These are phyloP conservation scores for Eupeodes corollae DNA, from an alignment of 1,140 invertebrate genomes.

Conservation along the genomic window DNA sequence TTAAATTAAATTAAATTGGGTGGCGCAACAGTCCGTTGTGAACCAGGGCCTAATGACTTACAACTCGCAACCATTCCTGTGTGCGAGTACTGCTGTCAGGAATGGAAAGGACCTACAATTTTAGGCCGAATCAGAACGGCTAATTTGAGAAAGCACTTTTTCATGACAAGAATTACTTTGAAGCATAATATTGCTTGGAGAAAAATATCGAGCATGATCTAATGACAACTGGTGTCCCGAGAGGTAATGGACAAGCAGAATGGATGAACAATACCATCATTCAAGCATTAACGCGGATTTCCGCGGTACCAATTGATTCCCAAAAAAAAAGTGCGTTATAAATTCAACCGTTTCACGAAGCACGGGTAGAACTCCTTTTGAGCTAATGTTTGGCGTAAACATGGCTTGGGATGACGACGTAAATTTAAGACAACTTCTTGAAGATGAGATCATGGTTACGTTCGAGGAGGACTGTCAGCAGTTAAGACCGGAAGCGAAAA, in stretches of 20 bases:
- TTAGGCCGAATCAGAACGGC: no score
- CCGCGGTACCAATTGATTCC: conserved; percentile 25
- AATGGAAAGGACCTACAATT: no score
- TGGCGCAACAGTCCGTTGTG: no score
- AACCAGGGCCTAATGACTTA: no score
- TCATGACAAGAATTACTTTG: background rate
- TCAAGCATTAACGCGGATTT: conserved; percentile 22
- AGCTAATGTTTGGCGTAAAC: conserved; percentile 22
- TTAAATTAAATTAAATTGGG: background rate
- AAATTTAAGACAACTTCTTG: conserved; percentile 13
- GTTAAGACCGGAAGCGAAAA: conserved; percentile 10
- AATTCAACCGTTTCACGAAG: conserved; percentile 28
- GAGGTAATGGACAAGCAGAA: conserved; percentile 28
- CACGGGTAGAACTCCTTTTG: conserved; percentile 25
- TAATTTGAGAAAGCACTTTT: no score
- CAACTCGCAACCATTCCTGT: no score
- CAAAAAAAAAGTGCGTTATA: conserved; percentile 19
- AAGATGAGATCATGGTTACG: conserved; percentile 19
- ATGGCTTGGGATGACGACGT: conserved; percentile 20
- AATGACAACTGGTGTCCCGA: conserved; percentile 23
- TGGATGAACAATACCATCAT: conserved; percentile 20
- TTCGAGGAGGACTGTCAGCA: conserved; percentile 11
- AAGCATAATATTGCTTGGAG: conserved; percentile 10
- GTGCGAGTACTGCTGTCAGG: no score
- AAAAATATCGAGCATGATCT: conserved; percentile 16